Base-by-base conservation (phyloP, 2,797 vertebrate species). In the Perodicticus potto region DNA sequence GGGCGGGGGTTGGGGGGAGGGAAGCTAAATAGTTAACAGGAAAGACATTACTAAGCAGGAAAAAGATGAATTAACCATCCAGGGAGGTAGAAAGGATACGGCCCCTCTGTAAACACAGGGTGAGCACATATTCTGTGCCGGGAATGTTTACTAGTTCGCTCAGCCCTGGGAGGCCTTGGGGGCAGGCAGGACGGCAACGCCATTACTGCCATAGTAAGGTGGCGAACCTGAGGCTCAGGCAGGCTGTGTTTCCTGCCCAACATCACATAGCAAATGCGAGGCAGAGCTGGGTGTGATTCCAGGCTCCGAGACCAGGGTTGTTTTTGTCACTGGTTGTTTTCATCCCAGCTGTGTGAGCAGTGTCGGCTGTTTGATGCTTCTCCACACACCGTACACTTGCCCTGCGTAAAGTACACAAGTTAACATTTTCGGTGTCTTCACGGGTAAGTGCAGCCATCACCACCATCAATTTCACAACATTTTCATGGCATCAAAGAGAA, bases 101-200 rank as follows among this genome's bases (percentile, higher is more conserved):
- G n/a, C 1, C 4, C 4, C 59, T 74, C 82, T 8, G 34, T 25
- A 14, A 32, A 29, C 0, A 5, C 7, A 0, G 9, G 55, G 0
- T 0, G 17, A 14, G 29, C 32, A 3, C 14, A 34, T 37, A 5
- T 29, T 53, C 27, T 5, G 8, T 2, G 34, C 16, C 10, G 3
- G 4, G 34, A 32, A 43, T 0, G 16, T 9, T 11, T 49, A 22
- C 45, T 7, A 55, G 55, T 2, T 6, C 12, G 8, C 63, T 20
- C 1, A 1, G 34, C 55, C 45, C 27, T 1, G 43, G 29, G 40
- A 20, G 49, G 20, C 61, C 19, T 32, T 1, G n/a, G n/a, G n/a
- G 0, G 12, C 72, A 11, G 49, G 34, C 12, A 0, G 0, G 72
- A 23, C 40, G 40, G 40, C 29, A 8, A 22, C 57, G 3, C 3